Evolutionary conservation across 2,113 vertebrate species (phyloP), one percentile per base, ranked within the genome.

Genomic region (Setophaga coronata): DNA sequence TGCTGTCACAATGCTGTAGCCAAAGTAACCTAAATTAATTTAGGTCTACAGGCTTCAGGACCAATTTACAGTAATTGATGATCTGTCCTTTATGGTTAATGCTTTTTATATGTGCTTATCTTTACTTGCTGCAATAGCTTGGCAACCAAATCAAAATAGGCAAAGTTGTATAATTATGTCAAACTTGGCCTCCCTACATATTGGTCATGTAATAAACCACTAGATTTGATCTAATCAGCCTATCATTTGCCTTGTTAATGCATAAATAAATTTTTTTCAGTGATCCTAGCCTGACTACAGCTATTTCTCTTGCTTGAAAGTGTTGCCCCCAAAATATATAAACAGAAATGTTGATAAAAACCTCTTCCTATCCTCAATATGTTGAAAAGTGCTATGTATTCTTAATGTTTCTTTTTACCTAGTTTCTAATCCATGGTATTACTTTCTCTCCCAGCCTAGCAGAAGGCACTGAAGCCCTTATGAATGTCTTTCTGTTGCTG

Each of bases 1-100:
- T 89, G 43, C 29, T 90, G 64, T 92, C 76, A 72, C 86, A 77
- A 70, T 2, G 3, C 50, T 65, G 48, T 73, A 73, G 72, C 71
- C 51, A 62, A 96, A 93, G 69, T 71, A 86, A 90, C 60, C 62
- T 66, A 54, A 95, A 83, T 83, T 95, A 90, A 77, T 88, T 92
- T 92, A 83, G 34, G 20, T 87, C 56, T 83, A 17, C 38, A 78
- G 76, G 51, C 20, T 86, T 92, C 80, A 87, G 56, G 72, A 76
- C 24, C 42, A 92, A 66, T 93, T 92, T 87, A 7, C 24, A 56
- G 20, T 82, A 90, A 83, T 50, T 93, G 62, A 65, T 72, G 54
- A 58, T 73, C 86, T 90, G 54, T 69, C 42, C 54, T 85, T 89
- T 80, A 81, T 72, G 10, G 70, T 29, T 88, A 43, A 76, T 61